Base-by-base conservation (phyloP, 1,140 invertebrate genomes). In the Calliphora vicina region DNA sequence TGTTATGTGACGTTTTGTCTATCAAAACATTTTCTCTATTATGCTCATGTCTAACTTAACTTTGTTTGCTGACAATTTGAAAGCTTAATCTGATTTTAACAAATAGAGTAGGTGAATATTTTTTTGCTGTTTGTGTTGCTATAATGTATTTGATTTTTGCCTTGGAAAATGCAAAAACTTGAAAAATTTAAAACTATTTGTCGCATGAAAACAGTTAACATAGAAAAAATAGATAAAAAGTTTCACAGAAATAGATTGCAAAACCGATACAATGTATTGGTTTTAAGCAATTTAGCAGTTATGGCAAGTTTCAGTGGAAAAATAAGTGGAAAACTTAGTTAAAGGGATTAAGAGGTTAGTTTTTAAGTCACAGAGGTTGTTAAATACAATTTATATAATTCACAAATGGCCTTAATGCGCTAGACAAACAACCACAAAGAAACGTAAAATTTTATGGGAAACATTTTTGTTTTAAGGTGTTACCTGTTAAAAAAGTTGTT, bases 1-100 rank as follows among this genome's bases (percentile, higher is more conserved):
- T 67, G 9, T 67, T 25, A 23, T 67, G 23, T 67, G 61, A 67
- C 61, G 61, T 67, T 67, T 67, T 67, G 61, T 67, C 61, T 67
- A 67, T 67, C 23, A 67, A 25, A 67, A 67, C n/a, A 67, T 67
- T 67, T 67, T 67, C 61, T 67, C 61, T 67, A 17, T 57, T 67
- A 67, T 67, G 61, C 61, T 67, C 20, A 67, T 67, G 61, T 67
- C 61, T 20, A 67, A 67, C 23, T 67, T 23, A 67, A 67, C n/a
- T 67, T 67, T 67, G 61, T 67, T 67, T 67, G 61, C 61, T 67
- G 61, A 67, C 61, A 67, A 67, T 67, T 23, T 67, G 61, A 67
- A 67, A 67, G 61, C 61, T 12, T 67, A 67, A 67, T 67, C 61
- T 23, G 61, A 67, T 67, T 67, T 67, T 25, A 67, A 67, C 61